A percentile compares a stretch with the other conserved stretches of the same genome.
Evolutionary conservation across 1,140 invertebrate species (phyloP).

Genomic region (Melanaphis sacchari): DNA sequence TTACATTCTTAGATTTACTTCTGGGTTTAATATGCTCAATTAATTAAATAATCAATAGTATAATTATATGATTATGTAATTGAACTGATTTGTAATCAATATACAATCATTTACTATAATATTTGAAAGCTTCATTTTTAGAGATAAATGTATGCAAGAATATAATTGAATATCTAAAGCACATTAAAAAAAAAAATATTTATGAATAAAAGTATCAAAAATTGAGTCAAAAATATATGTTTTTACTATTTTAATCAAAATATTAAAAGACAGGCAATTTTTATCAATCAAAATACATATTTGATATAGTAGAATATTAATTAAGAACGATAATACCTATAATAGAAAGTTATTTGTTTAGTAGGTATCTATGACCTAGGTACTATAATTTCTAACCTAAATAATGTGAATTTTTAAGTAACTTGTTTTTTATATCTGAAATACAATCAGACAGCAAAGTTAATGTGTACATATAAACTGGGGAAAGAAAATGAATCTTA

Average conservation of each 20-base stretch:
- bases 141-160: background rate
- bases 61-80: background rate
- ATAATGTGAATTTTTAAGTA: background rate
- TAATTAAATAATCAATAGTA: background rate
- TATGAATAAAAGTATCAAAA: background rate
- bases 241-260: background rate
- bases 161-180: background rate
- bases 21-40: background rate
- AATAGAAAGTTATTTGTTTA: background rate
- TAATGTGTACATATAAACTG: background rate
- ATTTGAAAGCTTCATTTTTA: background rate
- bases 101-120: background rate
- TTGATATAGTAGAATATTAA: background rate
- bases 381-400: background rate
- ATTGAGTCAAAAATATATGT: background rate
- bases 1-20: background rate
- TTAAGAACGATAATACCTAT: background rate
- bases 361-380: background rate
- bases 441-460: background rate
- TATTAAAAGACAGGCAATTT: background rate
- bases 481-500: conserved; percentile 66
- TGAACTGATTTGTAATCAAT: background rate
- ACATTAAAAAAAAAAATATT: background rate
- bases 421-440: background rate
- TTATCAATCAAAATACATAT: background rate